Conservation (phyloP, 2,888 invertebrate species). For the Trichopoda pennipes region DNA sequence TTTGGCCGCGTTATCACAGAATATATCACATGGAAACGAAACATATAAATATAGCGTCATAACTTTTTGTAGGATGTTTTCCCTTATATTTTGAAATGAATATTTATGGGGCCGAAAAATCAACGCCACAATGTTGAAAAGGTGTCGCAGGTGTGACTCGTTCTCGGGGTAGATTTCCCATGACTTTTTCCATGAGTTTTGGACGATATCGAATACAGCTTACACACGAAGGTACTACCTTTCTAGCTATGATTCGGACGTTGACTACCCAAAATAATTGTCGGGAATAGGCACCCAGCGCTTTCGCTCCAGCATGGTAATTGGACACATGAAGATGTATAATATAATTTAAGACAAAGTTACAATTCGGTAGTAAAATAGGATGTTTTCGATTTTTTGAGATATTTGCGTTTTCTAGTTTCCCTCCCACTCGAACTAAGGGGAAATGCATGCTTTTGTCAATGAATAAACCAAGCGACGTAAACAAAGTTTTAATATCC, state of each 20-base stretch:
- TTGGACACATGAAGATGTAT: conserved; percentile 48
- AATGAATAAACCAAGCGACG: conserved; percentile 13
- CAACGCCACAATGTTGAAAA: conserved; percentile 45
- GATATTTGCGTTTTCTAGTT: conserved; percentile 39
- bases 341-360: conserved; percentile 46
- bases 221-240: conserved; percentile 27
- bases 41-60: conserved; percentile 46
- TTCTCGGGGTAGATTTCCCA: no score
- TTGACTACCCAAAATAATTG: conserved; percentile 59
- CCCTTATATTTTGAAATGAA: conserved; percentile 43
- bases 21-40: conserved; percentile 32
- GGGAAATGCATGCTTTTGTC: conserved; percentile 3
- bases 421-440: conserved; percentile 47
- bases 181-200: conserved; percentile 42
- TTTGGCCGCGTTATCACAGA: conserved; percentile 56
- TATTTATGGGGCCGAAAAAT: conserved; percentile 59
- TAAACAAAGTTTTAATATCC: conserved; percentile 21
- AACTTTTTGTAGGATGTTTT: conserved; percentile 54
- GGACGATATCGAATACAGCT: conserved; percentile 41
- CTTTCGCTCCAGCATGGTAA: conserved; percentile 63
- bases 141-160: no score
- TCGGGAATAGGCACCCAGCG: conserved; percentile 50
- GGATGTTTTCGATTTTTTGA: conserved; percentile 27
- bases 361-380: conserved; percentile 10
- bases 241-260: conserved; percentile 16